These are phyloP conservation scores for Aphelenchoides besseyi DNA, from an alignment of 1,140 invertebrate species.

Conservation along the genomic window DNA sequence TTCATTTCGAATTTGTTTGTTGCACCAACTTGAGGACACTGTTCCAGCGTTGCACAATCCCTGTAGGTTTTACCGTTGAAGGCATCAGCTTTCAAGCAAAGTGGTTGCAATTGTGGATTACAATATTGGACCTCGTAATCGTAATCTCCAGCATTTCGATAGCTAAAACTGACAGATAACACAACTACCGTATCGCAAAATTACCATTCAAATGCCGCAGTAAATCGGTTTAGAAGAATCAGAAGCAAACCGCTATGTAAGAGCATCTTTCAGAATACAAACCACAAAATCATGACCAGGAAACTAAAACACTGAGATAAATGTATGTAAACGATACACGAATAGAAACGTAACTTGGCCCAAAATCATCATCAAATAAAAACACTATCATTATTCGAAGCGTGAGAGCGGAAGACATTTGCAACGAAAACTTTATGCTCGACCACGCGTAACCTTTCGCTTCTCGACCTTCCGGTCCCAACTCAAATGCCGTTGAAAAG, in stretches of 20 bases:
- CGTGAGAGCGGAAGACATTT: too few species aligned
- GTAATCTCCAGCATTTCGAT: background rate
- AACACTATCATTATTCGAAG: too few species aligned
- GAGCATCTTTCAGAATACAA: slow-evolving; percentile 2
- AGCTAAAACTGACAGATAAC: too few species aligned
- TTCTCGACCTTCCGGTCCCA: too few species aligned
- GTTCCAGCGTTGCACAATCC: background rate
- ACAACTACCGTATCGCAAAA: too few species aligned
- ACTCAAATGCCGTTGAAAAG: too few species aligned
- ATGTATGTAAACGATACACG: background rate
- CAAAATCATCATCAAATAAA: too few species aligned
- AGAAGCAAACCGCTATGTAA: slow-evolving; percentile 6
- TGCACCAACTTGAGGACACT: slow-evolving; percentile 16
- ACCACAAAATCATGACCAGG: background rate
- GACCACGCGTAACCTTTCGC: too few species aligned
- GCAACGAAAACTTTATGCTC: too few species aligned
- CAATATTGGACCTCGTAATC: slow-evolving; percentile 21
- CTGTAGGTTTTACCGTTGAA: background rate
- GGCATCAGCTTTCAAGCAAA: slow-evolving; percentile 7
- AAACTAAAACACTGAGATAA: background rate
- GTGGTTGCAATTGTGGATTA: background rate
- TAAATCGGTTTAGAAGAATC: background rate
- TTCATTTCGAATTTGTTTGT: too few species aligned
- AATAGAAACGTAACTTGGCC: too few species aligned
- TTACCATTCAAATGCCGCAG: background rate